These are phyloP conservation scores for Hirtodrosophila alboralis DNA, from an alignment of 2,888 invertebrate species.

Conservation along the genomic window DNA sequence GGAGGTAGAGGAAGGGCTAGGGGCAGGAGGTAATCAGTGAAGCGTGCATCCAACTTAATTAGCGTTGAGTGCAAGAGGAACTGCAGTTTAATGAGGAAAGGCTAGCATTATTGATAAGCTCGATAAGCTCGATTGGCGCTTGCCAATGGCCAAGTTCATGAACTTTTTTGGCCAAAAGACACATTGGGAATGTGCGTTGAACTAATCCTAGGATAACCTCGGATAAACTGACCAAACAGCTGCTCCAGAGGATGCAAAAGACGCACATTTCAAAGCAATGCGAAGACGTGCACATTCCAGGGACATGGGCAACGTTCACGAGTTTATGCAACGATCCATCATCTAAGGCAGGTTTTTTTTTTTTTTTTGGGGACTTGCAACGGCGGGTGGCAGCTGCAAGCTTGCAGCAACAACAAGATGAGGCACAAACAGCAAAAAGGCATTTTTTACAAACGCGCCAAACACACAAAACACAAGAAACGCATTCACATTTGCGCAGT, in stretches of 20 bases:
- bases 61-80: conserved; percentile 50
- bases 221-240: too few species aligned
- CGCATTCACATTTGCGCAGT: conserved; percentile 66
- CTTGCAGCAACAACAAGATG: conserved; percentile 31
- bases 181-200: conserved; percentile 28
- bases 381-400: conserved; percentile 67
- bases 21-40: conserved; percentile 18
- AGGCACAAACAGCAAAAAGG: conserved; percentile 56
- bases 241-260: conserved; percentile 16
- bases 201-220: not conserved
- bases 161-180: conserved; percentile 52
- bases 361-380: conserved; percentile 7
- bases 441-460: conserved; percentile 62
- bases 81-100: conserved; percentile 61
- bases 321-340: conserved; percentile 75
- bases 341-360: conserved; percentile 42
- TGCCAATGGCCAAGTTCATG: conserved; percentile 44
- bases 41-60: conserved; percentile 66
- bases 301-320: conserved; percentile 46
- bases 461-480: conserved; percentile 75
- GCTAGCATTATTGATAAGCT: conserved; percentile 58
- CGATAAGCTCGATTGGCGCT: conserved; percentile 15
- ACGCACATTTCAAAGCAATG: conserved; percentile 54
- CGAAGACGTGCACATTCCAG: conserved; percentile 49
- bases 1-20: not conserved